These are phyloP conservation scores for Catotricha subobsoleta DNA, from an alignment of 2,888 invertebrate species.

Conservation along the genomic window DNA sequence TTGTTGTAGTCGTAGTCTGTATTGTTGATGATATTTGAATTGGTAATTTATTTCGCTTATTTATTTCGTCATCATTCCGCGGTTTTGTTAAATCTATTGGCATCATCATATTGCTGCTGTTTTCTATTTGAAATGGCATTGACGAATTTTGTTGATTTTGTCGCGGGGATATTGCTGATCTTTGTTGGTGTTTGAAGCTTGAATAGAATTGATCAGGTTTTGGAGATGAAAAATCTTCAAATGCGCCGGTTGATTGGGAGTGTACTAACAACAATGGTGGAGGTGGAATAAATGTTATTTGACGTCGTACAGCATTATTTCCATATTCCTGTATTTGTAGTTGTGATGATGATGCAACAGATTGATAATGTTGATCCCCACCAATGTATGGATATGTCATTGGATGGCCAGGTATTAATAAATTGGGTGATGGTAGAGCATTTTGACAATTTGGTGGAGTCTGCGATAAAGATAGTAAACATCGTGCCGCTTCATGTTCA, in stretches of 20 bases:
- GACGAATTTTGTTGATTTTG: conserved; percentile 6
- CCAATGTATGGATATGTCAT: conserved; percentile 39
- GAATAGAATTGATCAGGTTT: too few relatives aligned
- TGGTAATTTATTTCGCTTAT: conserved; percentile 1
- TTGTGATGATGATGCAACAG: neutral
- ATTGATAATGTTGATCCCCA: neutral
- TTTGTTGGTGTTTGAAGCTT: too few relatives aligned
- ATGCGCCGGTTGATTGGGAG: conserved; percentile 25
- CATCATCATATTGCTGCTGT: too few relatives aligned
- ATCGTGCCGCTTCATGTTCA: conserved; percentile 74
- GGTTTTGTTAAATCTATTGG: conserved; percentile 30
- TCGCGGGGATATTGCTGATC: conserved; percentile 14
- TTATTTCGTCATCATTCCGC: conserved; percentile 13
- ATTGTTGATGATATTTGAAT: neutral
- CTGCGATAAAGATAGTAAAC: conserved; percentile 52
- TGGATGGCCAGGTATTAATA: conserved; percentile 38
- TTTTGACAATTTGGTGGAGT: conserved; percentile 27
- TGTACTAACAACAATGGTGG: conserved; percentile 23
- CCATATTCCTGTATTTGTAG: too few relatives aligned
- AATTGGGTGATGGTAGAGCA: conserved; percentile 23
- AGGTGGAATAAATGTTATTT: neutral
- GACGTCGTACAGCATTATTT: too few relatives aligned
- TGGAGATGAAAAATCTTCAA: too few relatives aligned
- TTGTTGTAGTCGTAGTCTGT: neutral
- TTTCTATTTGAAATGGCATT: too few relatives aligned